Evolutionary conservation across 2,888 invertebrate species (phyloP), one percentile per base, ranked within the genome.

Genomic region (Prenolepis imparis): DNA sequence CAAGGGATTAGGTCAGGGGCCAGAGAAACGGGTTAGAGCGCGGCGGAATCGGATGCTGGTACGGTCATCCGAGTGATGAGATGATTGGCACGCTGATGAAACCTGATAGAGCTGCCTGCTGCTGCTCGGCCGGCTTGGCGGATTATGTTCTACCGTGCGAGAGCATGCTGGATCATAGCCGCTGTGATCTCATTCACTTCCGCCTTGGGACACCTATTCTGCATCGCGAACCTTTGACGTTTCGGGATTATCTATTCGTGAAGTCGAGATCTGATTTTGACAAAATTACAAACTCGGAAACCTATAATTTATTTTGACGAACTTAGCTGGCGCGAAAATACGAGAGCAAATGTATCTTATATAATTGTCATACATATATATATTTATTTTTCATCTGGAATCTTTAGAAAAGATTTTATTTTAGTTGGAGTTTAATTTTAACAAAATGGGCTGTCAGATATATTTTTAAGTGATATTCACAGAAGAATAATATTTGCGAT

Each of bases 1-100:
- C 84, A 80, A 67, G 83, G 86, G 91, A 92, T 91, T 92, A 90
- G 91, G 92, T 92, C 91, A 91, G 88, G 91, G 91, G 88, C 87
- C 92, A 90, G 87, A 86, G 91, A 91, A 90, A 90, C 90, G 88
- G 91, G 88, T 90, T 87, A 87, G 83, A 78, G 84, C 48, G 70
- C 67, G 83, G 59, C 68, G 72, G 52, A 84, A 84, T 87, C 75
- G 85, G 68, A 88, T 87, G 83, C 82, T 67, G 73, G 85, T 84
- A 88, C 90, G 85, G 64, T 85, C 88, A 89, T 88, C 84, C 88
- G 84, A 87, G 90, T 93, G 94, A 94, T 94, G 93, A 92, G 91
- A 94, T 94, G 94, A 94, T 94, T 94, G 94, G 91, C 83, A 83
- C 87, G 89, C 90, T 94, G 93, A 94, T 93, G 93, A 93, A 93